These are phyloP conservation scores for Pachydiplax longipennis DNA, from an alignment of 2,888 invertebrate species.

Conservation along the genomic window DNA sequence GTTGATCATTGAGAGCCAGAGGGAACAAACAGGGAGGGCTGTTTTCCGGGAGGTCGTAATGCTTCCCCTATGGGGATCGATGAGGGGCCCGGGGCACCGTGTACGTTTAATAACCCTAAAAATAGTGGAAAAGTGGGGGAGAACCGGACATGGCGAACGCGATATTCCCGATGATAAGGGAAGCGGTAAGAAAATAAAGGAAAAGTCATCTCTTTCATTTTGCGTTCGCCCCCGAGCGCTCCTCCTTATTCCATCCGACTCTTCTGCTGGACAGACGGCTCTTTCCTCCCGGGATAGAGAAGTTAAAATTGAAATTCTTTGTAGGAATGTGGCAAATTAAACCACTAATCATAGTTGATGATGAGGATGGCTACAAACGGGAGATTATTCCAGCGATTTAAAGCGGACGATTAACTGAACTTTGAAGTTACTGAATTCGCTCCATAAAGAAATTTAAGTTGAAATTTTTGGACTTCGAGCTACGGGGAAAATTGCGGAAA, in stretches of 20 bases:
- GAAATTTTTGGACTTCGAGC: too few species aligned
- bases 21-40: neutral
- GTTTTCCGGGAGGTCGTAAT: neutral
- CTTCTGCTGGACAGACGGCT: neutral
- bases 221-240: neutral
- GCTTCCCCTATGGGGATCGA: neutral
- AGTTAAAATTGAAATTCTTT: too few species aligned
- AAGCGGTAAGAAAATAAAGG: constrained; percentile 35
- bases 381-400: too few species aligned
- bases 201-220: neutral
- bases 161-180: constrained; percentile 30
- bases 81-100: neutral
- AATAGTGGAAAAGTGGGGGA: neutral
- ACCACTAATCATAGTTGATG: too few species aligned
- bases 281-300: neutral
- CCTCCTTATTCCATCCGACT: neutral
- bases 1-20: neutral
- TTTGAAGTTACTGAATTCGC: too few species aligned
- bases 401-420: too few species aligned
- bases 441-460: too few species aligned
- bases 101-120: neutral
- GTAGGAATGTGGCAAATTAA: too few species aligned
- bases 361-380: too few species aligned
- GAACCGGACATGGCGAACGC: constrained; percentile 15
- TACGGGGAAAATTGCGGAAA: too few species aligned